A percentile compares a stretch with the other conserved stretches of the same genome.
Evolutionary conservation across 2,888 invertebrate species (phyloP).

Genomic region (Orgyia antiqua): DNA sequence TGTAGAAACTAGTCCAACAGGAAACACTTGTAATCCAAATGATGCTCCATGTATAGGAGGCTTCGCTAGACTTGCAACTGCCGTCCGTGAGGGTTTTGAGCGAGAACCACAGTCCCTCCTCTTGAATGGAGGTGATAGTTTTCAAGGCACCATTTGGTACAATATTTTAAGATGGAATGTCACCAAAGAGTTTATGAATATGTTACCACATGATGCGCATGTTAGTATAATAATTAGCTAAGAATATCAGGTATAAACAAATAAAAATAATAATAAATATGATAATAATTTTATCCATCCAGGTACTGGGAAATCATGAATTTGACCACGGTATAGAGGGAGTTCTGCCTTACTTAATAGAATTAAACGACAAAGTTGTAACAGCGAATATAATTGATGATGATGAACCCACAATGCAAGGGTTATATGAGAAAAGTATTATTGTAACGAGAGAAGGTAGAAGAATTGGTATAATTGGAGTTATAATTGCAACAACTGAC

Average conservation of each 20-base stretch:
- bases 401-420: constrained; percentile 82
- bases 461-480: constrained; percentile 89
- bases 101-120: constrained; percentile 81
- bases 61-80: constrained; percentile 80
- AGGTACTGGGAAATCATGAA: constrained; percentile 93
- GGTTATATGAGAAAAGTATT: constrained; percentile 81
- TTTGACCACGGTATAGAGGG: constrained; percentile 88
- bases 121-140: constrained; percentile 83
- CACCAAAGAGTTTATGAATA: constrained; percentile 87
- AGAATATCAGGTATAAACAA: too few species aligned
- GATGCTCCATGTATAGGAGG: constrained; percentile 82
- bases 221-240: constrained; percentile 56
- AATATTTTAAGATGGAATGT: constrained; percentile 85
- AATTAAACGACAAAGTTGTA: constrained; percentile 81
- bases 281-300: too few species aligned
- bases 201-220: constrained; percentile 86
- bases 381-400: constrained; percentile 86
- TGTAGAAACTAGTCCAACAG: constrained; percentile 28
- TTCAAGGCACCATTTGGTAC: constrained; percentile 88
- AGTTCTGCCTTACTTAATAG: constrained; percentile 83
- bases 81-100: constrained; percentile 55
- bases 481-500: constrained; percentile 61
- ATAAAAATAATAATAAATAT: too few species aligned
- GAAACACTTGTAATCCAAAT: constrained; percentile 72
- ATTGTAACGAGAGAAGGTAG: constrained; percentile 81